These are phyloP conservation scores for Sinohyriopsis cumingii DNA, from an alignment of 2,888 invertebrate genomes.

Conservation along the genomic window DNA sequence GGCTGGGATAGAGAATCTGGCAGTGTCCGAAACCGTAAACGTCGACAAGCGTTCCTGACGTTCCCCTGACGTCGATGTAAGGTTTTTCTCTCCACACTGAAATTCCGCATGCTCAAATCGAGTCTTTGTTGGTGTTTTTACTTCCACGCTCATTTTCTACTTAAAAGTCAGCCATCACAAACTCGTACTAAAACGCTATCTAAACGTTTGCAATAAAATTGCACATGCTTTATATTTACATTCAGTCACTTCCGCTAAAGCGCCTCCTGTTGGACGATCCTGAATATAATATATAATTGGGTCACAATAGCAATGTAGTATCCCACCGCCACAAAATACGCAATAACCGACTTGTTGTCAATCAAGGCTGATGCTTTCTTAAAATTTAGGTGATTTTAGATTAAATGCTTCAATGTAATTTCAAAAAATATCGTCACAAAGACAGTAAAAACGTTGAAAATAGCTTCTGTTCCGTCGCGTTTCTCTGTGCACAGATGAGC, in stretches of 20 bases:
- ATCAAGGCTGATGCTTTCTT: too few species aligned
- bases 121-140: constrained; percentile 61
- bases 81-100: constrained; percentile 71
- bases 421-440: too few species aligned
- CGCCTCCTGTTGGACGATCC: constrained; percentile 20
- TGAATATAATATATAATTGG: constrained; percentile 4
- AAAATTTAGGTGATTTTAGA: too few species aligned
- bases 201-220: constrained; percentile 4
- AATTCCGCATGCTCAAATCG: constrained; percentile 57
- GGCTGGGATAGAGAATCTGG: constrained; percentile 1
- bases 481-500: constrained; percentile 10
- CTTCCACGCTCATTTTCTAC: constrained; percentile 61
- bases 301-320: constrained; percentile 11
- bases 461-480: neutral
- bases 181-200: constrained; percentile 1
- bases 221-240: constrained; percentile 36
- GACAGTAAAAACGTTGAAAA: neutral
- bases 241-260: constrained; percentile 28
- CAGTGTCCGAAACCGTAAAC: neutral
- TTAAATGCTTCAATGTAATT: too few species aligned
- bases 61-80: constrained; percentile 8
- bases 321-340: neutral
- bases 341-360: neutral
- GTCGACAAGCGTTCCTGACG: too few species aligned
- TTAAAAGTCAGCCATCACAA: neutral